Evolutionary conservation across 2,888 invertebrate species (phyloP).

Genomic region (Eupsilia transversa): DNA sequence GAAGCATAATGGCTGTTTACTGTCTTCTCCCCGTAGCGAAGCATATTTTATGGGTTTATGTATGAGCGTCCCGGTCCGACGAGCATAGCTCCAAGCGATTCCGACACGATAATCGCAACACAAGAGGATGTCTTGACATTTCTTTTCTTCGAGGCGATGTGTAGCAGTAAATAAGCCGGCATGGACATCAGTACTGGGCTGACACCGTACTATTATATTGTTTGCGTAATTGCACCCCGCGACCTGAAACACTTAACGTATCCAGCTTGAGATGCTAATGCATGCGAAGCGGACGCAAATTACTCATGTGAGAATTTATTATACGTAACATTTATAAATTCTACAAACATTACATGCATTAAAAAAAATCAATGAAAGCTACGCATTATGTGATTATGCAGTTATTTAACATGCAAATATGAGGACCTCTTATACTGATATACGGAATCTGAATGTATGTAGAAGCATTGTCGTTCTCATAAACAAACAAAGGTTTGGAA

Average conservation of each 20-base stretch:
- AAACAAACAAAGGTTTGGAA: constrained; percentile 78
- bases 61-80: constrained; percentile 71
- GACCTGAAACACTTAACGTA: constrained; percentile 77
- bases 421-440: constrained; percentile 53
- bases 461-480: constrained; percentile 68
- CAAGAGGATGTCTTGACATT: constrained; percentile 78
- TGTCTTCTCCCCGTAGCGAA: constrained; percentile 73
- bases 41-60: constrained; percentile 72
- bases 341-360: constrained; percentile 36
- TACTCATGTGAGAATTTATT: constrained; percentile 75
- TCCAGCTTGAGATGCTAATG: constrained; percentile 81
- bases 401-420: constrained; percentile 59
- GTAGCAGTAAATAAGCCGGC: constrained; percentile 78
- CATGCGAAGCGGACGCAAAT: constrained; percentile 78
- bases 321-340: constrained; percentile 57
- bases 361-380: constrained; percentile 44
- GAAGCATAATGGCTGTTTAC: constrained; percentile 74
- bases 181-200: constrained; percentile 75
- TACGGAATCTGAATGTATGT: constrained; percentile 64
- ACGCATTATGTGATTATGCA: constrained; percentile 48
- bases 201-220: constrained; percentile 86
- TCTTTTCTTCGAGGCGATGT: constrained; percentile 78
- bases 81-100: constrained; percentile 77
- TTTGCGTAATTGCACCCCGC: constrained; percentile 85
- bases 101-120: constrained; percentile 82